Evolutionary conservation across 1,140 invertebrate species (phyloP), one percentile per base, ranked within the genome.

Genomic region (Aleiodes sp.): DNA sequence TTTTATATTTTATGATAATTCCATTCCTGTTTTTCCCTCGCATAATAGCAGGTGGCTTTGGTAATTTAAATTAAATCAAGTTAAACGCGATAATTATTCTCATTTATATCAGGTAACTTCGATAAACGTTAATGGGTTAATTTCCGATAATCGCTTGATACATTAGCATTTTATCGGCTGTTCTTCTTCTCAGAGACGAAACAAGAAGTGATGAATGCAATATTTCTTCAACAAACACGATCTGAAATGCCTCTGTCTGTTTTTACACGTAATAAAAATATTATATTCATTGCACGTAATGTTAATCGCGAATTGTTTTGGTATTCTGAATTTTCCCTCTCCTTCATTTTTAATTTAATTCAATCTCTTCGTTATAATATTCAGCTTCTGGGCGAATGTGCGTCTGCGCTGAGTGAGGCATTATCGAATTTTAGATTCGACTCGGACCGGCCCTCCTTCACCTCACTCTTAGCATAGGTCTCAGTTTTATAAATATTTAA

Each of bases 401-500:
- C 73, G 73, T 74, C 75, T 68, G 56, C 41, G 70, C 74, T 78
- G 80, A 82, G 76, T 82, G 78, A 82, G 81, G 82, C 82, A 84
- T 84, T 81, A 84, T 82, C 82, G 78, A 84, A 84, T 84, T 84
- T 84, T 76, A 79, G 81, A 84, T 84, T 84, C 81, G 82, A 81
- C 65, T 79, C 81, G 79, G 80, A 71, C 74, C 71, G 65, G 70
- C 80, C 76, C 78, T 72, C 72, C 64, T 72, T 52, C 29, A 59
- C 73, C 65, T 71, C 66, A 57, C 65, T 62, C 29, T 73, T 33
- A 29, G 64, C 46, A 66, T 62, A 43, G 31, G 46, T 43, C 56
- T 66, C 52, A 35, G 71, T 71, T 75, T 69, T 82, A 80, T 80
- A 82, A 81, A 80, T 80, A 81, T 82, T 82, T 78, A 77, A 79